phyloP scores from a whole-genome alignment of 1,140 invertebrate genomes.

The Leptoteleia sp. region DNA sequence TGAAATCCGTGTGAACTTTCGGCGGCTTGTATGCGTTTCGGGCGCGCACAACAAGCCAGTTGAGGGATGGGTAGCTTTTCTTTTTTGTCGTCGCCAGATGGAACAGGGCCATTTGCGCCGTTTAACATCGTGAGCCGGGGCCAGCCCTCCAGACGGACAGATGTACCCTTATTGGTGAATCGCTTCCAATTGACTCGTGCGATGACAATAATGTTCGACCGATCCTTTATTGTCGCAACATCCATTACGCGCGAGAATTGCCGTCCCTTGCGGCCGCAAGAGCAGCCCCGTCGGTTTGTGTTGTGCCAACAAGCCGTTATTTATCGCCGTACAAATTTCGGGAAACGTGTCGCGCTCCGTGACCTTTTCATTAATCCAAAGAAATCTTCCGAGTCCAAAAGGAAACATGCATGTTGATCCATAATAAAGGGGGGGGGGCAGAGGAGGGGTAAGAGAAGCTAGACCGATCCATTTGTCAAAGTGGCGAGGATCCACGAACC shows the following conservation, averaged over 20 bases:
- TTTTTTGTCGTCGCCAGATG: slow-evolving; percentile 63
- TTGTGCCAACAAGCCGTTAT: slow-evolving; percentile 37
- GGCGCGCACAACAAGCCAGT: slow-evolving; percentile 23
- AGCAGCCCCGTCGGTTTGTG: slow-evolving; percentile 26
- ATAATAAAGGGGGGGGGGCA: not conserved
- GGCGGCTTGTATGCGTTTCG: slow-evolving; percentile 1
- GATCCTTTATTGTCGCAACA: slow-evolving; percentile 52
- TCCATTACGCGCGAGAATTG: slow-evolving; percentile 38
- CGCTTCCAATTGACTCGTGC: slow-evolving; percentile 62
- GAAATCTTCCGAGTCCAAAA: not conserved
- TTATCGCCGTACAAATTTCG: slow-evolving; percentile 37
- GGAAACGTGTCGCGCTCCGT: slow-evolving; percentile 25
- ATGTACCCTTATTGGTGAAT: slow-evolving; percentile 65
- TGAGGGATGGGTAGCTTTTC: slow-evolving; percentile 47
- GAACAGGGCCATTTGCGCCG: slow-evolving; percentile 64
- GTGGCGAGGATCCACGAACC: no score
- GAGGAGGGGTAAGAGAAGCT: no score
- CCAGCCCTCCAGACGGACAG: slow-evolving; percentile 55
- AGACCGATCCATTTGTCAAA: no score
- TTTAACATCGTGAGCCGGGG: slow-evolving; percentile 51
- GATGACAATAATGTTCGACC: slow-evolving; percentile 55
- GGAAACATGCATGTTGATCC: slow-evolving; percentile 17
- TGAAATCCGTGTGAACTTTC: slow-evolving; percentile 49
- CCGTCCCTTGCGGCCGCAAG: slow-evolving; percentile 27
- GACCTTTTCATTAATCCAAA: slow-evolving; percentile 35